Percentiles rank a stretch among this genome's conserved stretches.
Conservation (phyloP, 2,113 vertebrate species). For the Neolamprologus caudopunctatus region DNA sequence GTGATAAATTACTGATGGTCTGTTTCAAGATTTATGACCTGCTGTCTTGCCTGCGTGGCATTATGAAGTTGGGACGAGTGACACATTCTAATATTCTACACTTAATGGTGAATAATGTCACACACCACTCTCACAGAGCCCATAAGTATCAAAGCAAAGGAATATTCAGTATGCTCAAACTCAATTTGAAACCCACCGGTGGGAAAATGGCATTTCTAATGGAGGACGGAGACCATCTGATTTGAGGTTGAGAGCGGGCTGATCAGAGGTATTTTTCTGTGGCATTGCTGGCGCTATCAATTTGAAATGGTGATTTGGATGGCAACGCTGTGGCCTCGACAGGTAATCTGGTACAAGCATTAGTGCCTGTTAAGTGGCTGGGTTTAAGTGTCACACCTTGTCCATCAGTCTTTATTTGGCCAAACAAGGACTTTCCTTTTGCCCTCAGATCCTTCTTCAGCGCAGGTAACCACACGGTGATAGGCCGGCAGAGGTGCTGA, state of each 20-base stretch:
- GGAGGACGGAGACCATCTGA: slow-evolving; percentile 37
- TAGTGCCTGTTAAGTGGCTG: slow-evolving; percentile 59
- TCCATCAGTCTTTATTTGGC: slow-evolving; percentile 62
- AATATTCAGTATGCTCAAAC: slow-evolving; percentile 65
- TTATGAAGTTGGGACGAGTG: slow-evolving; percentile 54
- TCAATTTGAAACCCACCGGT: slow-evolving; percentile 62
- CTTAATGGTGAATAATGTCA: slow-evolving; percentile 68
- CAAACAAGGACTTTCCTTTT: slow-evolving; percentile 29
- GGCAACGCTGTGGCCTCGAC: slow-evolving; percentile 18
- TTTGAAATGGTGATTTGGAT: slow-evolving; percentile 40
- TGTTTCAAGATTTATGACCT: slow-evolving; percentile 48
- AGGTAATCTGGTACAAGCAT: slow-evolving; percentile 63
- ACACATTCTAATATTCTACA: slow-evolving; percentile 66
- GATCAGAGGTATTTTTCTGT: slow-evolving; percentile 18
- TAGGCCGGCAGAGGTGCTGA: slow-evolving; percentile 40
- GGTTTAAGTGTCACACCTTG: slow-evolving; percentile 58
- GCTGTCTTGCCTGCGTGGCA: slow-evolving; percentile 4
- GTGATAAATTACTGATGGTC: slow-evolving; percentile 39
- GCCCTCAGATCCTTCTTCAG: not conserved
- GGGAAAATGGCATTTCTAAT: slow-evolving; percentile 60
- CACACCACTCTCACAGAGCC: slow-evolving; percentile 34
- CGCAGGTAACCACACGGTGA: slow-evolving; percentile 7
- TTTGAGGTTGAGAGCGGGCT: slow-evolving; percentile 3
- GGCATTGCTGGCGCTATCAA: slow-evolving; percentile 29
- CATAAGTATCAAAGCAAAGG: slow-evolving; percentile 46